Conservation (phyloP, 1,140 invertebrate species). For the Oryctes rhinoceros region DNA sequence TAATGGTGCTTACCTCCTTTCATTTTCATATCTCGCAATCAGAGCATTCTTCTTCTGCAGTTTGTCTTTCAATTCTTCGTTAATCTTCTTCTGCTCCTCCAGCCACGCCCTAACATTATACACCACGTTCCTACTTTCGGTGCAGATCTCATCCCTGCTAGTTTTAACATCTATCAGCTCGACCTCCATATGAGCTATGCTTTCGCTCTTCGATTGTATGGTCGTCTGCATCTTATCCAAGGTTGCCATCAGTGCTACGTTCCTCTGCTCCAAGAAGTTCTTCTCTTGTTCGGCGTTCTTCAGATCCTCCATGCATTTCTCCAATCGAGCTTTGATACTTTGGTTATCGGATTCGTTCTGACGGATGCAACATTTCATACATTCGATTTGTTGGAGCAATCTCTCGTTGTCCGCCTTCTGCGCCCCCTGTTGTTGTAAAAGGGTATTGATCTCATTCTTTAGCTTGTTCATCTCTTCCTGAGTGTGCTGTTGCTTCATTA, state of each 20-base stretch:
- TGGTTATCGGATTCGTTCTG: constrained; percentile 9
- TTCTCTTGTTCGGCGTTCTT: constrained; percentile 51
- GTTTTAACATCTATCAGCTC: constrained; percentile 51
- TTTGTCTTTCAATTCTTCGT: constrained; percentile 48
- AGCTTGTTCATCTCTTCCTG: constrained; percentile 53
- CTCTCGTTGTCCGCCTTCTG: constrained; percentile 26
- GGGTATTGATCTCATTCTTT: constrained; percentile 51
- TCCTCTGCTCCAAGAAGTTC: constrained; percentile 48
- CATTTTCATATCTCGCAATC: constrained; percentile 46
- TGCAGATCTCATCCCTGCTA: constrained; percentile 51
- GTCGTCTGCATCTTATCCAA: constrained; percentile 49
- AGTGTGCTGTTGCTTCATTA: constrained; percentile 44
- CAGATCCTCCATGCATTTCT: constrained; percentile 51
- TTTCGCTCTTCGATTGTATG: constrained; percentile 47
- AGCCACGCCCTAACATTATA: constrained; percentile 54
- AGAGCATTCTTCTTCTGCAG: constrained; percentile 49
- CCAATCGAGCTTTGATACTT: constrained; percentile 44
- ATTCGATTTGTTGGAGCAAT: constrained; percentile 3
- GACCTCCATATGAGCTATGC: constrained; percentile 49
- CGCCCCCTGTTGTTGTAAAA: neutral
- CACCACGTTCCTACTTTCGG: constrained; percentile 53
- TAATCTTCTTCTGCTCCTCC: constrained; percentile 54
- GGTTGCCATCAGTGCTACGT: constrained; percentile 49
- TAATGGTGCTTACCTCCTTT: constrained; percentile 11
- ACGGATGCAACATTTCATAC: neutral